Percentiles rank a stretch among this genome's conserved stretches.
phyloP scores from a whole-genome alignment of 1,140 invertebrate genomes.

The Ceratina calcarata region DNA sequence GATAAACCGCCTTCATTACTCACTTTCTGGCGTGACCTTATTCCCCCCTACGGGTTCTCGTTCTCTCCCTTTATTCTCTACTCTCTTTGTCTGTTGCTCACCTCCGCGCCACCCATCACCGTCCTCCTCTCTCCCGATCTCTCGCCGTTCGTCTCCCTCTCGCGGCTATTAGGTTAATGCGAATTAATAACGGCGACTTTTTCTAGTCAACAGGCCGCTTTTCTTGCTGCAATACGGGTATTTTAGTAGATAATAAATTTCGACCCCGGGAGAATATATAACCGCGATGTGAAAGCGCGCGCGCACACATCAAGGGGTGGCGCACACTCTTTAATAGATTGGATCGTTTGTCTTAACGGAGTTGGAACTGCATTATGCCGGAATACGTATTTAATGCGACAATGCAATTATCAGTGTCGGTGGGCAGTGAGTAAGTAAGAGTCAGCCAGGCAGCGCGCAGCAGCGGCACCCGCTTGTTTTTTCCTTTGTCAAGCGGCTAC shows the following conservation, averaged over 20 bases:
- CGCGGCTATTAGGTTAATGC: constrained; percentile 75
- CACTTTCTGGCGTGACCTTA: constrained; percentile 79
- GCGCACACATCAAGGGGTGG: constrained; percentile 42
- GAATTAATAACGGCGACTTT: constrained; percentile 75
- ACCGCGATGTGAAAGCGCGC: constrained; percentile 51
- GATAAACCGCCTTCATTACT: constrained; percentile 80
- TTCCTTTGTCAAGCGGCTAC: not conserved
- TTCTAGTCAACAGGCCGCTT: constrained; percentile 60
- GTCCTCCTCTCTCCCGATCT: not conserved
- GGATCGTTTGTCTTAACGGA: constrained; percentile 60
- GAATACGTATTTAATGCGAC: constrained; percentile 49
- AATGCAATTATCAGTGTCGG: constrained; percentile 36
- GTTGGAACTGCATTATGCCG: constrained; percentile 48
- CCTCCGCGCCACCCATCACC: not conserved
- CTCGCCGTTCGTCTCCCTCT: constrained; percentile 26
- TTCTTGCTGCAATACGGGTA: constrained; percentile 60
- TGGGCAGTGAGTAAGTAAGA: too few relatives aligned
- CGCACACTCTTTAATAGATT: constrained; percentile 56
- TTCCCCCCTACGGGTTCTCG: constrained; percentile 62
- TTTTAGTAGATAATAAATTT: constrained; percentile 66
- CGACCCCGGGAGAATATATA: constrained; percentile 52
- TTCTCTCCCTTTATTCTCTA: constrained; percentile 26
- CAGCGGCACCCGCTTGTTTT: not conserved
- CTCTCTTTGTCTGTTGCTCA: not conserved
- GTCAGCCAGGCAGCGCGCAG: too few relatives aligned